Conservation (phyloP, 2,888 invertebrate genomes). For the Trissolcus brochymenae region DNA sequence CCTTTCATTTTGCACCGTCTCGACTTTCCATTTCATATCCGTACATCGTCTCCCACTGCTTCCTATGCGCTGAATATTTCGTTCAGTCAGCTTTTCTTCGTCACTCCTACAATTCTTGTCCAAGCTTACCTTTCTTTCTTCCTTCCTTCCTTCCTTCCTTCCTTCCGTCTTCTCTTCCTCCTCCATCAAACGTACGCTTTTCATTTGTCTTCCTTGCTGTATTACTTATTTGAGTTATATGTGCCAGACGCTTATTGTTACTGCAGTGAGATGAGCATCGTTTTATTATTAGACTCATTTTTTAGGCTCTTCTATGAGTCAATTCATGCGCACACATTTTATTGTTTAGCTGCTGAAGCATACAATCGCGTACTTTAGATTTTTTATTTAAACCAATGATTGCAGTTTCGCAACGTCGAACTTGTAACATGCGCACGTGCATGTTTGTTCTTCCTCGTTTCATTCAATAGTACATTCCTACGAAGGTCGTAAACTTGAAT, state of each 20-base stretch:
- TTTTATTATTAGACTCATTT: conserved; percentile 48
- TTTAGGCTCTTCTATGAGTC: conserved; percentile 33
- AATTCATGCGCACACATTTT: conserved; percentile 10
- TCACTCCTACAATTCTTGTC: conserved; percentile 38
- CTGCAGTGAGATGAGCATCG: conserved; percentile 43
- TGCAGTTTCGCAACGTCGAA: conserved; percentile 3
- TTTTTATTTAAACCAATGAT: conserved; percentile 18
- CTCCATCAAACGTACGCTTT: conserved; percentile 50
- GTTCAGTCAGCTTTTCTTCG: conserved; percentile 47
- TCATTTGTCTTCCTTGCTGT: conserved; percentile 55
- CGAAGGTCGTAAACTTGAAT: conserved; percentile 28
- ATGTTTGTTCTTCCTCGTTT: conserved; percentile 8
- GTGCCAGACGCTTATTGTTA: conserved; percentile 48
- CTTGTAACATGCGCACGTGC: not conserved
- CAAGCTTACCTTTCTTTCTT: conserved; percentile 5
- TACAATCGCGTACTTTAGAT: not conserved
- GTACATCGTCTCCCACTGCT: conserved; percentile 8
- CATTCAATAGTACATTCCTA: conserved; percentile 1
- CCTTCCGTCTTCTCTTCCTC: no score
- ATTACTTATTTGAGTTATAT: conserved; percentile 54
- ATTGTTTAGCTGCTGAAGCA: no score
- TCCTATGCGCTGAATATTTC: conserved; percentile 40
- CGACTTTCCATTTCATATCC: conserved; percentile 3
- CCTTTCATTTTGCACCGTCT: conserved; percentile 1
- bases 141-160: no score